These are phyloP conservation scores for Catocala sponsa DNA, from an alignment of 2,888 invertebrate genomes.

Conservation along the genomic window DNA sequence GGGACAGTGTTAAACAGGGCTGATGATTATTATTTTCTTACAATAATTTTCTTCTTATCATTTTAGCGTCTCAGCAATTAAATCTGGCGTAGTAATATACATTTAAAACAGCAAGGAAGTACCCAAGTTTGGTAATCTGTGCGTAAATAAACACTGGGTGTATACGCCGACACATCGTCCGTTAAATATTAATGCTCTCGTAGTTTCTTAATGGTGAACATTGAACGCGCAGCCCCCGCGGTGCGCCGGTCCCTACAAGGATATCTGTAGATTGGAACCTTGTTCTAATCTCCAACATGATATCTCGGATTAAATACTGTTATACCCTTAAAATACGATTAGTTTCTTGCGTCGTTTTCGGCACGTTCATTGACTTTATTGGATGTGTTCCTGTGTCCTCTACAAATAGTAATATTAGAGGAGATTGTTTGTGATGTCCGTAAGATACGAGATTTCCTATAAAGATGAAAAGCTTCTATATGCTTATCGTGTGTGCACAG, in stretches of 20 bases:
- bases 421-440: not conserved
- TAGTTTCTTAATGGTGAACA: conserved; percentile 61
- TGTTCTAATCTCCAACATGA: conserved; percentile 61
- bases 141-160: conserved; percentile 27
- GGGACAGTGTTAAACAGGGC: too few species aligned
- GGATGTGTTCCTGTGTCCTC: conserved; percentile 11
- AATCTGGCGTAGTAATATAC: not conserved
- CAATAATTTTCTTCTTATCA: too few species aligned
- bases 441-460: not conserved
- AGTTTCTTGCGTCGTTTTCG: conserved; percentile 36
- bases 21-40: too few species aligned
- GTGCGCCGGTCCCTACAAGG: conserved; percentile 66
- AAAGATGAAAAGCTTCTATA: not conserved
- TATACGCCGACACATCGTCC: conserved; percentile 47
- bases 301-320: conserved; percentile 53
- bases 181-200: conserved; percentile 67
- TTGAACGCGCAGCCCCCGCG: conserved; percentile 54
- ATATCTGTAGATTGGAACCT: conserved; percentile 63
- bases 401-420: conserved; percentile 28
- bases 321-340: conserved; percentile 47
- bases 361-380: conserved; percentile 29
- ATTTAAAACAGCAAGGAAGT: conserved; percentile 28
- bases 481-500: not conserved
- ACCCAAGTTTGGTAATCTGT: conserved; percentile 19
- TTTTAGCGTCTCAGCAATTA: not conserved